phyloP scores from a whole-genome alignment of 2,888 invertebrate genomes.

The Agrotis clavis region DNA sequence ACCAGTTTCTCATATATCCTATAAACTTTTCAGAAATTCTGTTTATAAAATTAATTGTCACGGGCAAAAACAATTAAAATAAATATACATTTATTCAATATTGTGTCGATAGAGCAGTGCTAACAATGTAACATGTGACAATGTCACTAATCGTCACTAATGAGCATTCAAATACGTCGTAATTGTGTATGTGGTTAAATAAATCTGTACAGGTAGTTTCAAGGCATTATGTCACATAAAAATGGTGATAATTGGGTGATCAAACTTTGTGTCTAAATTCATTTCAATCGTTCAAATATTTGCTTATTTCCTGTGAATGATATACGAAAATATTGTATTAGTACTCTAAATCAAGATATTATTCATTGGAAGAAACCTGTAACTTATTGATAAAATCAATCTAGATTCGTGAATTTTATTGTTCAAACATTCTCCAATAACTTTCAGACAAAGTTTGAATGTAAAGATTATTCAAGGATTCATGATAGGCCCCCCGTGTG shows the following conservation, averaged over 20 bases:
- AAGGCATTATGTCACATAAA: slow-evolving; percentile 25
- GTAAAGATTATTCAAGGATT: slow-evolving; percentile 38
- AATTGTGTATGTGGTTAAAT: slow-evolving; percentile 19
- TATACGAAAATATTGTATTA: neutral
- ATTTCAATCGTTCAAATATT: slow-evolving; percentile 23
- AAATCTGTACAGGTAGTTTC: slow-evolving; percentile 4
- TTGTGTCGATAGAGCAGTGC: neutral
- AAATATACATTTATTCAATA: neutral
- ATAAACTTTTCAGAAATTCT: no score
- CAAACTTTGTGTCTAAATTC: slow-evolving; percentile 28
- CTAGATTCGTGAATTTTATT: slow-evolving; percentile 2
- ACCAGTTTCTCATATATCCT: no score
- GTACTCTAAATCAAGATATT: neutral
- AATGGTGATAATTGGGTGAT: slow-evolving; percentile 17
- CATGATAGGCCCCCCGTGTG: slow-evolving; percentile 17
- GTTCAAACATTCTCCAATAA: slow-evolving; percentile 25
- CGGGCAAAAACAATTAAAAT: no score
- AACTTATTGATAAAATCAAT: slow-evolving; percentile 1
- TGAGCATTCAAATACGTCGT: slow-evolving; percentile 31
- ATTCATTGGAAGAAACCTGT: neutral
- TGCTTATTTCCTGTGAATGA: neutral
- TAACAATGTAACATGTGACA: neutral
- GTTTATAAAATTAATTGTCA: no score
- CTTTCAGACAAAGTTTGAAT: slow-evolving; percentile 15
- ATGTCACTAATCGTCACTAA: slow-evolving; percentile 11